Percentiles rank a stretch among this genome's conserved stretches.
phyloP scores from a whole-genome alignment of 2,888 invertebrate genomes.

The Pyrgus malvae region DNA sequence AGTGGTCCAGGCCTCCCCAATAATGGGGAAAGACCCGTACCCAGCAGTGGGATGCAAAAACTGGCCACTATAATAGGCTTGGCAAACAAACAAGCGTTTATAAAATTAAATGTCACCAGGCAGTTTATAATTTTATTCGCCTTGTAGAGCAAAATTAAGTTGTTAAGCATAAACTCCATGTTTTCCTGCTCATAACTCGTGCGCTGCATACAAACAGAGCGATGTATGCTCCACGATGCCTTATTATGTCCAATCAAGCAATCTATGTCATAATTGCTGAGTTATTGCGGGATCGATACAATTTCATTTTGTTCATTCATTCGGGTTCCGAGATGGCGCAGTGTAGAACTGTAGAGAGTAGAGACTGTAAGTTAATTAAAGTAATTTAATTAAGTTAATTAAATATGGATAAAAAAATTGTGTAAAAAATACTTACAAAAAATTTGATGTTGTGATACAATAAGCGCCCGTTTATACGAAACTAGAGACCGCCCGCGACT shows the following conservation, averaged over 20 bases:
- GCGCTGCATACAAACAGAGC: constrained; percentile 3
- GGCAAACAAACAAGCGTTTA: neutral
- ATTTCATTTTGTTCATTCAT: constrained; percentile 6
- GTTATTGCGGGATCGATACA: constrained; percentile 8
- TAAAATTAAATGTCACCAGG: neutral
- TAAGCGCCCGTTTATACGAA: too few species aligned
- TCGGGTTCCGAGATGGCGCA: neutral
- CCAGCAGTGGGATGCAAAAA: too few species aligned
- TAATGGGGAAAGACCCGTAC: too few species aligned
- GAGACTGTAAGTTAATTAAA: too few species aligned
- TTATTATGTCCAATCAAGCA: constrained; percentile 9
- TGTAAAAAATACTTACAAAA: too few species aligned
- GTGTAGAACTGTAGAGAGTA: neutral
- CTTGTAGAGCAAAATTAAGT: constrained; percentile 20
- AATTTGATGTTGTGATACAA: too few species aligned
- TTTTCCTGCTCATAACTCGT: neutral
- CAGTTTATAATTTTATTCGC: neutral
- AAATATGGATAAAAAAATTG: too few species aligned
- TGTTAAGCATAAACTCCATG: neutral
- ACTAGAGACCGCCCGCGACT: too few species aligned
- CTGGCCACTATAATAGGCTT: too few species aligned
- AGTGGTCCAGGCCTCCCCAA: too few species aligned
- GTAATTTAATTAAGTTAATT: too few species aligned
- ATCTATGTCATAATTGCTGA: constrained; percentile 4
- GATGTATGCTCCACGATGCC: neutral